Conservation (phyloP, 2,797 vertebrate species). For the Geotrypetes seraphini region DNA sequence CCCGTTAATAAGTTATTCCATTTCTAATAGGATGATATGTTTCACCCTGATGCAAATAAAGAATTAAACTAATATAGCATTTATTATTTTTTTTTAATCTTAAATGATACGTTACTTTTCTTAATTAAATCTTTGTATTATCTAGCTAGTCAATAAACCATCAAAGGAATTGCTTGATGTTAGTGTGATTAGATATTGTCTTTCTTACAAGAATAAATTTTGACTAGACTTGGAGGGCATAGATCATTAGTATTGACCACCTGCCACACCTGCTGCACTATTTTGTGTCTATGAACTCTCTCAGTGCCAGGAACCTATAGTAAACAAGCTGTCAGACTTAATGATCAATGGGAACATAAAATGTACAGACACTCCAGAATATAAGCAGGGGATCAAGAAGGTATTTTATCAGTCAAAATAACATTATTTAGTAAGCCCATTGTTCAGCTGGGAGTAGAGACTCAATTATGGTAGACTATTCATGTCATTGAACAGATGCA, state of each 20-base stretch:
- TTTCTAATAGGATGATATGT: conserved; percentile 10
- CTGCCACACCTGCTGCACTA: background rate
- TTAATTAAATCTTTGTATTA: conserved; percentile 1
- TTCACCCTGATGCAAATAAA: conserved; percentile 3
- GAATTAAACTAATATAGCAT: background rate
- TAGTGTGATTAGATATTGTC: conserved; percentile 12
- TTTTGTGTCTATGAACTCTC: background rate
- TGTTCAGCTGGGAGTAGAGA: background rate
- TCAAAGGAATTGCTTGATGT: conserved; percentile 16
- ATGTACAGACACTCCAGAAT: background rate
- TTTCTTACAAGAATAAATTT: background rate
- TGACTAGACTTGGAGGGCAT: background rate
- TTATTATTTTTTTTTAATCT: conserved; percentile 6
- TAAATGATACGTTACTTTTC: background rate
- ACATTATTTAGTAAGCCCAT: background rate
- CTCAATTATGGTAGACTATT: background rate
- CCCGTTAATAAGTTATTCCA: conserved; percentile 27
- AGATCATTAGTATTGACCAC: background rate
- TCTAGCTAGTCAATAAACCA: conserved; percentile 2
- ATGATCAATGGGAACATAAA: background rate
- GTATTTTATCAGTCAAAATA: background rate
- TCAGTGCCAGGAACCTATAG: too few relatives aligned
- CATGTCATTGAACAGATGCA: too few relatives aligned
- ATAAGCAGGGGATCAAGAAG: background rate
- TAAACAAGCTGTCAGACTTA: background rate